Percentiles rank a stretch among this genome's conserved stretches.
phyloP scores from a whole-genome alignment of 2,888 invertebrate species.

The Cheilosia variabilis region DNA sequence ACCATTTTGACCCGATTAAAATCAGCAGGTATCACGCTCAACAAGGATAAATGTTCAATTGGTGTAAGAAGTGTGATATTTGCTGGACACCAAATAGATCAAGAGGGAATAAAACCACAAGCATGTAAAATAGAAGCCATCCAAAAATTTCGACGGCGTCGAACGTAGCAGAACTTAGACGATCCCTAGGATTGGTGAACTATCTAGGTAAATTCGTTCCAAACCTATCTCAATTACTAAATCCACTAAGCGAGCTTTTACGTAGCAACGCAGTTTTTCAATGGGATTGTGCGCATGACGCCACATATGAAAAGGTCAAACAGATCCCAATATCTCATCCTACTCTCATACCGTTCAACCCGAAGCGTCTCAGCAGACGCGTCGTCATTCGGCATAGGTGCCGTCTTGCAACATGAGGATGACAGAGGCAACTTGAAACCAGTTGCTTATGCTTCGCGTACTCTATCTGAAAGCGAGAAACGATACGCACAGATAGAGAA shows the following conservation, averaged over 20 bases:
- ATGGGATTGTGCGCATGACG: constrained; percentile 25
- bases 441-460: too few species aligned
- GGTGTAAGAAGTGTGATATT: constrained; percentile 36
- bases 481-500: too few species aligned
- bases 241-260: constrained; percentile 20
- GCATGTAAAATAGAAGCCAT: constrained; percentile 48
- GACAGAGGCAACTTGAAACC: constrained; percentile 59
- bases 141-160: constrained; percentile 27
- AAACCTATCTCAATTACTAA: not conserved
- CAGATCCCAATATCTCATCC: too few species aligned
- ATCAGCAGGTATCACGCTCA: too few species aligned
- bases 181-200: too few species aligned
- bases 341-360: constrained; percentile 27
- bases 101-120: constrained; percentile 31
- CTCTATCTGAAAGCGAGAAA: too few species aligned
- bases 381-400: constrained; percentile 23
- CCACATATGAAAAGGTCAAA: constrained; percentile 28
- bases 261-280: constrained; percentile 28
- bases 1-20: too few species aligned
- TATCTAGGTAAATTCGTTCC: constrained; percentile 36
- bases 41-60: constrained; percentile 44
- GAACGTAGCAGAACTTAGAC: constrained; percentile 23
- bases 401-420: constrained; percentile 23
- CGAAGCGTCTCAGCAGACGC: constrained; percentile 21
- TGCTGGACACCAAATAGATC: constrained; percentile 51